These are phyloP conservation scores for Holothuria glaberrima DNA, from an alignment of 35 echinoderm and acorn worm species.

Conservation along the genomic window DNA sequence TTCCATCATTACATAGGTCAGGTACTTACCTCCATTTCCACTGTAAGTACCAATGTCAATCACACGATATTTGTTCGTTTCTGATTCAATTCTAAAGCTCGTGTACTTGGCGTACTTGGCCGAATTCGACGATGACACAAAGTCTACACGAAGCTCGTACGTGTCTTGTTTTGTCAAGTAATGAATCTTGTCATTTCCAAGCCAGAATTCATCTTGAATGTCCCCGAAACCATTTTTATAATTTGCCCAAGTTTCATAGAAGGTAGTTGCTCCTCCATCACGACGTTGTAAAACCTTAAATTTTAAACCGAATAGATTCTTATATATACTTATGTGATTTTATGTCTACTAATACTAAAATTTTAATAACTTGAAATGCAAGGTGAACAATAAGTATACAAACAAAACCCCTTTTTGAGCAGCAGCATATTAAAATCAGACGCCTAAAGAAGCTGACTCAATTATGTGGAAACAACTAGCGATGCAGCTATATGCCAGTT, in stretches of 20 bases:
- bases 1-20: no score
- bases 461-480: no score
- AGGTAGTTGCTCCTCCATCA: neutral
- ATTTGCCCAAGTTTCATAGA: neutral
- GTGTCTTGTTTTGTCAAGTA: neutral
- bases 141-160: slow-evolving; percentile 26
- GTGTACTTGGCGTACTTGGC: neutral
- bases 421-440: no score
- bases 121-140: neutral
- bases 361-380: no score
- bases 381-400: no score
- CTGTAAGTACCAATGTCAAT: neutral
- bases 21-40: neutral
- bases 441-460: no score
- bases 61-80: neutral
- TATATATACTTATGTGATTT: no score
- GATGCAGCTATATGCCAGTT: no score
- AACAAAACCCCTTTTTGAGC: no score
- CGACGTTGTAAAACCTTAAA: slow-evolving; percentile 48
- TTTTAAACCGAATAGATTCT: no score
- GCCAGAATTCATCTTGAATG: slow-evolving; percentile 23
- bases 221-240: slow-evolving; percentile 34
- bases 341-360: no score
- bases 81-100: neutral
- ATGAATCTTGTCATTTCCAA: slow-evolving; percentile 48